Base-by-base conservation (phyloP, 2,888 invertebrate species). In the Pelosia muscerda region DNA sequence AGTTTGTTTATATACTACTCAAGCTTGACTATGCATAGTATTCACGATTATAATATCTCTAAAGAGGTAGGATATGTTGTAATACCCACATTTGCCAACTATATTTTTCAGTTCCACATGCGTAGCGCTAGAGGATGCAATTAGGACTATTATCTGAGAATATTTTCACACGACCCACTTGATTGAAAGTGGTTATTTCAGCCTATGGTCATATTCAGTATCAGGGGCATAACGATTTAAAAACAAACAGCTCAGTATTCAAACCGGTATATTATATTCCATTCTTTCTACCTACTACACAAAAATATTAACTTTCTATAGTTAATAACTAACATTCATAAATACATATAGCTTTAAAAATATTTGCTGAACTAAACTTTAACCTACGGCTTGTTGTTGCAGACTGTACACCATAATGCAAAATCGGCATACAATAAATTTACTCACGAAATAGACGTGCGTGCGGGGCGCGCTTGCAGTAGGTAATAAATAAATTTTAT, bases 401-500 rank as follows among this genome's bases (percentile, higher is more conserved):
- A 65, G 73, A 87, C 88, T 81, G 86, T 87, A 88, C 85, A 76
- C 82, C 82, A 85, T 88, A 90, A 89, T 89, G 89, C 88, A 84
- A 88, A 89, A 89, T 92, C 88, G 88, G 88, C 91, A 87, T 86
- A 87, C 89, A 86, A 92, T 93, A 92, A 92, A 92, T 93, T 91
- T 86, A 75, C 86, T 79, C 83, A 86, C 90, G 82, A 88, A 92
- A 93, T 92, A 91, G 90, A 91, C 89, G 89, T 92, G 92, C 91
- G 91, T 92, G 89, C 88, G 84, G 84, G 84, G 78, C 71, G 77
- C 75, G 81, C 88, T 83, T 86, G 88, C 86, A 85, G 90, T 88
- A 31, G 54, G 54, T 55, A 91, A 92, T 92, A 93, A 92, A 93
- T 92, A 92, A 86, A 88, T 87, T 90, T 90, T 92, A 92, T 91